phyloP scores from a whole-genome alignment of 2,888 invertebrate genomes.

The Antitype chi region DNA sequence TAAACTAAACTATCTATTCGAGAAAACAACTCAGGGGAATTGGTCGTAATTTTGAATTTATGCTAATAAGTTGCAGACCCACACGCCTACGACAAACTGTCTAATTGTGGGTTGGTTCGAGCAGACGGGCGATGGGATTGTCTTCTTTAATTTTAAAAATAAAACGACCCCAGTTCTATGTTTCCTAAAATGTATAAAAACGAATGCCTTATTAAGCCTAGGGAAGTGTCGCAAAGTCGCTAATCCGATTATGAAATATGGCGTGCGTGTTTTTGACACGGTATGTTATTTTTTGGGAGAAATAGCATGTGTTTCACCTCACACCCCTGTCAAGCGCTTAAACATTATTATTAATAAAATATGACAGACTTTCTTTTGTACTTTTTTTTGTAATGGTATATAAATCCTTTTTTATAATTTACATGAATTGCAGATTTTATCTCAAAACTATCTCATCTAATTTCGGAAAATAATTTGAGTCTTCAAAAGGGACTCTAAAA shows the following conservation, averaged over 20 bases:
- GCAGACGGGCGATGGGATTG: constrained; percentile 55
- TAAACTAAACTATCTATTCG: constrained; percentile 76
- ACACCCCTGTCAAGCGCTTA: constrained; percentile 17
- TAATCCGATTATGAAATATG: constrained; percentile 59
- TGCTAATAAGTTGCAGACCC: constrained; percentile 78
- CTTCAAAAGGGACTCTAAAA: background rate
- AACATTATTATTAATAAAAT: constrained; percentile 19
- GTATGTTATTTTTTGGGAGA: constrained; percentile 40
- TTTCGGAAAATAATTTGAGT: background rate
- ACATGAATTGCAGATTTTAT: background rate
- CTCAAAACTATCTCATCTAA: background rate
- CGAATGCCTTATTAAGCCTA: constrained; percentile 27
- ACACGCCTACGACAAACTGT: constrained; percentile 78
- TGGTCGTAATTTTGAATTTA: constrained; percentile 81
- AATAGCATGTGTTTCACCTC: constrained; percentile 54
- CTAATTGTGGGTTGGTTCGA: constrained; percentile 61
- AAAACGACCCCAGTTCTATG: background rate
- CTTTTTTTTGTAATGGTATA: background rate
- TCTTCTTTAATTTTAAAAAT: background rate
- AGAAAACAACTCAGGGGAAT: constrained; percentile 78
- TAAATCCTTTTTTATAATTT: background rate
- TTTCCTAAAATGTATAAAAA: constrained; percentile 33
- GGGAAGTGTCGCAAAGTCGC: constrained; percentile 26
- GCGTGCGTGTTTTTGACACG: constrained; percentile 37
- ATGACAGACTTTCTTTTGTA: background rate